phyloP scores from a whole-genome alignment of 2,888 invertebrate genomes.

The Drosophila limbata region DNA sequence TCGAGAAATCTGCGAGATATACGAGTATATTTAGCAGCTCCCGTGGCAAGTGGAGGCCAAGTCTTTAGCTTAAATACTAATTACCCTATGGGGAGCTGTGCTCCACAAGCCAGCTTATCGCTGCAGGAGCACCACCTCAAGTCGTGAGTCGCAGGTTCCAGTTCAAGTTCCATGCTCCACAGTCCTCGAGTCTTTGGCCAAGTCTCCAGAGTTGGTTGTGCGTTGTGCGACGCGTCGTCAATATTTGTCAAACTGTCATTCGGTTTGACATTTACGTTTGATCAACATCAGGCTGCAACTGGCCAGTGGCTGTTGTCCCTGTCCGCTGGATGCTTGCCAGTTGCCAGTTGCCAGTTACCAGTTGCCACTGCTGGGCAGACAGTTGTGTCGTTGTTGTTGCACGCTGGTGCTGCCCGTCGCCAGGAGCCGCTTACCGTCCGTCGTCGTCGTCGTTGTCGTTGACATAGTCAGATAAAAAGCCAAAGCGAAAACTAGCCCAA shows the following conservation, averaged over 20 bases:
- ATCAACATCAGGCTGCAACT: conserved; percentile 70
- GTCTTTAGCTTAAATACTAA: conserved; percentile 75
- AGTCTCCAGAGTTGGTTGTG: conserved; percentile 32
- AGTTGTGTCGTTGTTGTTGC: conserved; percentile 10
- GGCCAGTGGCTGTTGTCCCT: conserved; percentile 46
- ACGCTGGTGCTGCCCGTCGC: conserved; percentile 14
- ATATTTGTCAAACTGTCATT: conserved; percentile 85
- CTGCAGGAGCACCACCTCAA: conserved; percentile 30
- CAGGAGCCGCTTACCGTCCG: conserved; percentile 58
- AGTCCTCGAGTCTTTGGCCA: conserved; percentile 12
- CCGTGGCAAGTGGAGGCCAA: conserved; percentile 70
- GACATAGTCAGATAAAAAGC: conserved; percentile 70
- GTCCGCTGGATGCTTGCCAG: conserved; percentile 16
- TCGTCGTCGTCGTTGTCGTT: conserved; percentile 43
- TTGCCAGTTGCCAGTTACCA: conserved; percentile 20
- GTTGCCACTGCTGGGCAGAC: conserved; percentile 15
- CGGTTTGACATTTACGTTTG: conserved; percentile 83
- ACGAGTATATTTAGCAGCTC: conserved; percentile 60
- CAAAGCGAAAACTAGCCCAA: conserved; percentile 71
- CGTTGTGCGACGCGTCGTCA: conserved; percentile 80
- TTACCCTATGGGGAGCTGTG: conserved; percentile 82
- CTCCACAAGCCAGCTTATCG: conserved; percentile 39
- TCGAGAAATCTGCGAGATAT: conserved; percentile 55
- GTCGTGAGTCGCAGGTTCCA: conserved; percentile 49
- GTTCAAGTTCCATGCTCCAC: conserved; percentile 15